Evolutionary conservation across 2,888 invertebrate genomes (phyloP), one percentile per base, ranked within the genome.

Genomic region (Achlya flavicornis): DNA sequence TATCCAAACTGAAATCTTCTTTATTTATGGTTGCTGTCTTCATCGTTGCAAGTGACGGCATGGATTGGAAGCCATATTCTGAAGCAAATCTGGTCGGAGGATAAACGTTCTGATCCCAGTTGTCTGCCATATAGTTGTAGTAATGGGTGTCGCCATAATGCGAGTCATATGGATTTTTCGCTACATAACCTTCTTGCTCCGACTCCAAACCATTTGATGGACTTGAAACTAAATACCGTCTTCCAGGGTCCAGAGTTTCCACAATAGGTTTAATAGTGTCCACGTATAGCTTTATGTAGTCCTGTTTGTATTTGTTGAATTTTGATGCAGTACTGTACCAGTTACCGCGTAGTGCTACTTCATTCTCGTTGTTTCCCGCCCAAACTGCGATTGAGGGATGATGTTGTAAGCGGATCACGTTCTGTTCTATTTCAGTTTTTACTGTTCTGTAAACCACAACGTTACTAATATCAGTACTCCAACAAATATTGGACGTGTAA

Each of bases 311-410:
- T 62, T 91, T 87, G 0, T 90, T 75, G 70, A 94, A 94, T 14
- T 95, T 80, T 0, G 75, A 62, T 0, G 80, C 75, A 0, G 96
- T 96, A 1, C 85, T 83, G 82, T 97, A 96, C 99, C 98, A 99
- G 84, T 97, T 96, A 57, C 96, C 96, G 60, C 96, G 94, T 7
- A 99, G 85, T 0, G 98, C 99, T 5, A 96, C 97, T 92, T 99
- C 99, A 83, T 99, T 99, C 90, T 99, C 99, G 85, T 99, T 99
- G 87, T 99, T 99, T 5, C 97, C 98, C n/a, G 98, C 97, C 96
- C 98, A 99, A 0, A 99, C 78, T 0, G 97, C 96, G 53, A 99
- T 95, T 61, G 97, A 97, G 0, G 99, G 95, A 87, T 99, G 99
- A 80, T 96, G 95, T 70, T 97, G 97, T 11, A 99, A 92, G 61